Base-by-base conservation (phyloP, 1,140 invertebrate species). In the Euura lappo region DNA sequence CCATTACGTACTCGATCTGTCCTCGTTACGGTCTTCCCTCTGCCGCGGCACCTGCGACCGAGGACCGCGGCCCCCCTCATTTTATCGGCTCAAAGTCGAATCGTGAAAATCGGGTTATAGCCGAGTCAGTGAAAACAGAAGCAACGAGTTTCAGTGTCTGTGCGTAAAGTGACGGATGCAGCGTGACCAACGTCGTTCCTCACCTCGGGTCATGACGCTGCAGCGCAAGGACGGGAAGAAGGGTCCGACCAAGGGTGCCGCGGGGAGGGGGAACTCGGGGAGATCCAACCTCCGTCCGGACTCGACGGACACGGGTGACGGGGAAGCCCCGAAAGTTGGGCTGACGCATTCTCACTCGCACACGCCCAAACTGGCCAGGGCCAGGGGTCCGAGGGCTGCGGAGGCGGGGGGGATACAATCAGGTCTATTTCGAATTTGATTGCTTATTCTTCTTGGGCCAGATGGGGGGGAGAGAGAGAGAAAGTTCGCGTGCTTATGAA, bases 141-240 rank as follows among this genome's bases (percentile, higher is more conserved):
- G 28, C 28, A 28, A 28, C 28, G 28, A 28, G 28, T 28, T 28
- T 28, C 28, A 28, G 28, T 28, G 28, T 28, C 28, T 28, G 28
- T 28, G 28, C 28, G 28, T 28, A 1, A 28, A 28, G 28, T 28
- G 28, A 28, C 28, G 28, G 28, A 28, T 28, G 28, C 28, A 28
- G 28, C 28, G 28, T 28, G 28, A 28, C 28, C 28, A 28, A 1
- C 28, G 28, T 28, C 28, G 28, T 28, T 28, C 28, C 28, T 28
- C 28, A 28, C 28, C 28, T 28, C 28, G 28, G 28, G 28, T 28
- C 71, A 84, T 82, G 80, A 83, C 81, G 71, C 70, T 79, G 44
- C 79, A 28, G 28, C 28, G 76, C 69, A 83, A 80, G 69, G 80
- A 83, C 60, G 74, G 74, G 46, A 80, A 78, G 70, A 79, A 71